Evolutionary conservation across 2,797 vertebrate species (phyloP), one percentile per base, ranked within the genome.

Genomic region (Petrocephalus schoutedeni): DNA sequence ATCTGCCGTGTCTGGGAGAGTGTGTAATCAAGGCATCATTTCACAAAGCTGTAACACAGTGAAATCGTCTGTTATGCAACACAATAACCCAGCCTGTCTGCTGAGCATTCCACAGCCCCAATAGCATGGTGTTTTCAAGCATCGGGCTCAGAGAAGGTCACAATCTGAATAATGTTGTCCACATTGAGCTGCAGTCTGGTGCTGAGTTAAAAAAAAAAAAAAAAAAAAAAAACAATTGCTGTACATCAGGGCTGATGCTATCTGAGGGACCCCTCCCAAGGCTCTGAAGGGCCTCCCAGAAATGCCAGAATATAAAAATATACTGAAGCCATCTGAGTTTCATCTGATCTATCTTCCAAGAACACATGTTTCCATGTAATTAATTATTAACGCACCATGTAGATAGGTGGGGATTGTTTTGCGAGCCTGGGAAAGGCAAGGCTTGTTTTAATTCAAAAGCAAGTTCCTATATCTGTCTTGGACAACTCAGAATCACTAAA

Each of bases 1-100:
- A 91, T 85, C 90, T 89, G 87, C 87, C 87, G 32, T 86, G 56
- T 85, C 89, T 88, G 84, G 87, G 86, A 87, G 86, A 90, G 84
- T 58, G 88, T 88, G 87, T 89, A 89, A 90, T 91, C 87, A 89
- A 89, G 64, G 87, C 85, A 41, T 85, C 82, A 54, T 89, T 88
- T 89, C 87, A 51, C 64, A 16, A 86, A 86, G 36, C 85, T 28
- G 10, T 16, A 83, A 83, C 45, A 23, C 85, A 54, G 80, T 88
- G 53, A 61, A 88, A 88, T 59, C 49, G 36, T 86, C 41, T n/a
- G 84, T 88, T 88, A 80, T 45, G 41, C 67, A 82, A 87, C 45
- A 9, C 23, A 71, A 36, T 21, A 51, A 51, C n/a, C 85, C 84
- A 28, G 85, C 88, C 64, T 86, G 54, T 86, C 36, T 86, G 84